These are phyloP conservation scores for Brienomyrus brachyistius DNA, from an alignment of 2,113 vertebrate species.

Conservation along the genomic window DNA sequence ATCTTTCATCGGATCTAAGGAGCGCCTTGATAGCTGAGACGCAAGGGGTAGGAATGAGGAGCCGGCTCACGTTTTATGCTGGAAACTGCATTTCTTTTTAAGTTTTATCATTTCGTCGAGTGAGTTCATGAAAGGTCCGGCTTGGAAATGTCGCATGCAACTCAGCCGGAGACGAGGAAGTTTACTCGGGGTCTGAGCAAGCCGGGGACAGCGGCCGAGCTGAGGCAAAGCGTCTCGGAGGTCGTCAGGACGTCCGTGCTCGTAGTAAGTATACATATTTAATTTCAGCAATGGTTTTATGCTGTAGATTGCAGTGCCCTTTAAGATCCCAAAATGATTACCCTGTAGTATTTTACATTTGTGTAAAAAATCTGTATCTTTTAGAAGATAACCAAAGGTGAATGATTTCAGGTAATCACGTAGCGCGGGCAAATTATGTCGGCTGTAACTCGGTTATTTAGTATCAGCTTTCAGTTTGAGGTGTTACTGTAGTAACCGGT, in stretches of 20 bases:
- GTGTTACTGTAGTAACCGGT: background rate
- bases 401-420: background rate
- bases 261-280: conserved; percentile 64
- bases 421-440: background rate
- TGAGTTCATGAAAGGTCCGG: conserved; percentile 31
- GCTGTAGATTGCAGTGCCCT: background rate
- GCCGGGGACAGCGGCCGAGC: conserved; percentile 88
- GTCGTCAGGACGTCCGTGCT: conserved; percentile 88
- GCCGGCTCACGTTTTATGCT: conserved; percentile 22
- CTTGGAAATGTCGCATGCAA: conserved; percentile 47
- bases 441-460: background rate
- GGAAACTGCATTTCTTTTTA: conserved; percentile 7
- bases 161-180: conserved; percentile 79
- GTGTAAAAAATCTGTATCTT: background rate
- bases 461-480: background rate
- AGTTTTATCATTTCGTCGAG: conserved; percentile 9
- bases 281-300: background rate
- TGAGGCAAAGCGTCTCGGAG: conserved; percentile 92
- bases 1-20: conserved; percentile 31
- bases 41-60: conserved; percentile 7
- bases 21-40: conserved; percentile 25
- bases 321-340: background rate
- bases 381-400: background rate
- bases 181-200: conserved; percentile 88
- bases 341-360: background rate